Evolutionary conservation across 2,888 invertebrate genomes (phyloP), one percentile per base, ranked within the genome.

Genomic region (Prenolepis imparis): DNA sequence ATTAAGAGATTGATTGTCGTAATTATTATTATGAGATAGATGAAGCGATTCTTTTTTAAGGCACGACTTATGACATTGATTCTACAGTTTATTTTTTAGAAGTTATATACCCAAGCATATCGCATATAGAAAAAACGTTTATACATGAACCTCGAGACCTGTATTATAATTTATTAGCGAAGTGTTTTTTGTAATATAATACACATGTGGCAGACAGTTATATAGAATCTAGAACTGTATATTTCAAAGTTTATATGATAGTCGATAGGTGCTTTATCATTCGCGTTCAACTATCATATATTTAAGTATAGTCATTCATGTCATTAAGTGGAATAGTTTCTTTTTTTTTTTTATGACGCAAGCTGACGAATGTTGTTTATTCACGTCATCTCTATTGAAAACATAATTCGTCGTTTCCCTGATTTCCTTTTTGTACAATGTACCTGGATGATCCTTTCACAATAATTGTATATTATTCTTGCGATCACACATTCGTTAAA

Each of bases 151-250:
- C 72, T 87, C 86, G 82, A 77, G 72, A 84, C 77, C 75, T 90
- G 90, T 90, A 87, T 88, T 90, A 91, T 90, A 88, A 91, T 86
- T 91, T 86, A 88, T 89, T 88, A 64, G 86, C 83, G 85, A 81
- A 77, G 75, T 68, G 82, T 85, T 88, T 52, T 86, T 89, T 91
- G 91, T 90, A 90, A 91, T 82, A 90, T 91, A 90, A 87, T 86
- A 73, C 75, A 73, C 81, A 83, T 85, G 28, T 21, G 57, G 74
- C 82, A 85, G 70, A 85, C 84, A 89, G 73, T 88, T 86, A 74
- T 66, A 84, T 67, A 48, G 24, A 15, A 48, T 68, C n/a, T 68
- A 78, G 32, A 59, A 85, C 66, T 90, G 87, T 90, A 89, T 88
- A 90, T 89, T 90, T 89, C 90, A 84, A 81, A 70, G 82, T 89